Conservation (phyloP, 2,113 vertebrate species). For the Aix galericulata region DNA sequence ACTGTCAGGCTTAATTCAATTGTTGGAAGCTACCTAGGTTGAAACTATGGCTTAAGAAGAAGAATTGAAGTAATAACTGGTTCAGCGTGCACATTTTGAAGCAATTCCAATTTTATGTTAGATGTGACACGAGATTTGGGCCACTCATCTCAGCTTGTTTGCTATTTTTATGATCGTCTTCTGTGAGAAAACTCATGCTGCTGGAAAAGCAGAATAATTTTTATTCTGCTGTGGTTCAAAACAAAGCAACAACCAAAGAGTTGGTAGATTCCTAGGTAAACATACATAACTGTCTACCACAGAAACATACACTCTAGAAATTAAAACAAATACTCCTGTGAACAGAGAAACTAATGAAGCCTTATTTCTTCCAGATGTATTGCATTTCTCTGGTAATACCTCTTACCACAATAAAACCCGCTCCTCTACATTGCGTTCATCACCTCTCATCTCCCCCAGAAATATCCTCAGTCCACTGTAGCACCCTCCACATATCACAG, state of each 20-base stretch:
- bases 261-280: background rate
- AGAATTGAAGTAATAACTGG: background rate
- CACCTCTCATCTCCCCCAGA: background rate
- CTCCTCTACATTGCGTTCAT: rapidly evolving
- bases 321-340: background rate
- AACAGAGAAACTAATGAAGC: background rate
- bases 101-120: background rate
- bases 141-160: background rate
- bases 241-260: background rate
- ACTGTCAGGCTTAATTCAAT: background rate
- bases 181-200: background rate
- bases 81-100: background rate
- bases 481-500: background rate
- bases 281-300: background rate
- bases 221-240: background rate
- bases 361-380: background rate
- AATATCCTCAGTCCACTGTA: rapidly evolving
- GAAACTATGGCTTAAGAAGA: background rate
- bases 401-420: rapidly evolving
- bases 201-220: background rate
- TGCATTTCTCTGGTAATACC: background rate
- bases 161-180: background rate
- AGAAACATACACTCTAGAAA: background rate
- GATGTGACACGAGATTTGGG: background rate
- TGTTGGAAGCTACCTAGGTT: background rate